Evolutionary conservation across 2,113 vertebrate species (phyloP).

Genomic region (Myrmophylax atrothorax): DNA sequence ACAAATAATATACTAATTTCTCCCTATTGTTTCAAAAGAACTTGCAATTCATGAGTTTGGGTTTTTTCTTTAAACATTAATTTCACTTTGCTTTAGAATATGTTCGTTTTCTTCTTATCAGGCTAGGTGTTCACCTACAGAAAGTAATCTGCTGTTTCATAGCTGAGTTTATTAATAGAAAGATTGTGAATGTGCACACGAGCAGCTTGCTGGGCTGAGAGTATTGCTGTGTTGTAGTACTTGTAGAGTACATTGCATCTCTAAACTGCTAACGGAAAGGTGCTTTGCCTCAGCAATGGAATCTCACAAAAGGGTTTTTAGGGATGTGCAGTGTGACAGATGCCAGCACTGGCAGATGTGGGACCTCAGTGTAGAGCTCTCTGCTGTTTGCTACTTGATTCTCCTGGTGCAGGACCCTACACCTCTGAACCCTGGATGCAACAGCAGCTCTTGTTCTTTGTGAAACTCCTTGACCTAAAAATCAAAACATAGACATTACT

Average conservation of each 20-base stretch:
- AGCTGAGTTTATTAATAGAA: not conserved
- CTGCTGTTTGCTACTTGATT: not conserved
- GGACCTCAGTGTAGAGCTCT: not conserved
- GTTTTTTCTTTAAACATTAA: not conserved
- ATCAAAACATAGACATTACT: not conserved
- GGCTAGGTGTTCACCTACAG: not conserved
- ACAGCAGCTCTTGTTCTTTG: not conserved
- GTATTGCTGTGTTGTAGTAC: not conserved
- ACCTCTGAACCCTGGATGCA: not conserved
- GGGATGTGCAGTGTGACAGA: not conserved
- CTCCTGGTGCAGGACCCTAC: rapidly evolving
- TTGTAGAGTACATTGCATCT: not conserved
- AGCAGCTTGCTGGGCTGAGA: not conserved
- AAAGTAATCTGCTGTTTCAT: not conserved
- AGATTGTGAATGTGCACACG: not conserved
- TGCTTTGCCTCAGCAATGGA: not conserved
- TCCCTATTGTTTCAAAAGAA: constrained; percentile 4
- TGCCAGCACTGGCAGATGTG: not conserved
- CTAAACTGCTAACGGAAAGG: not conserved
- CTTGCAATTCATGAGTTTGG: not conserved
- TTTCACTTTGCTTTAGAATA: not conserved
- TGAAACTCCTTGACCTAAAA: not conserved
- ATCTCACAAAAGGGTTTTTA: not conserved
- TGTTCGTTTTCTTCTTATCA: not conserved
- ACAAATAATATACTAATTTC: constrained; percentile 37